Base-by-base conservation (phyloP, 2,888 invertebrate genomes). In the Pandemis heparana region DNA sequence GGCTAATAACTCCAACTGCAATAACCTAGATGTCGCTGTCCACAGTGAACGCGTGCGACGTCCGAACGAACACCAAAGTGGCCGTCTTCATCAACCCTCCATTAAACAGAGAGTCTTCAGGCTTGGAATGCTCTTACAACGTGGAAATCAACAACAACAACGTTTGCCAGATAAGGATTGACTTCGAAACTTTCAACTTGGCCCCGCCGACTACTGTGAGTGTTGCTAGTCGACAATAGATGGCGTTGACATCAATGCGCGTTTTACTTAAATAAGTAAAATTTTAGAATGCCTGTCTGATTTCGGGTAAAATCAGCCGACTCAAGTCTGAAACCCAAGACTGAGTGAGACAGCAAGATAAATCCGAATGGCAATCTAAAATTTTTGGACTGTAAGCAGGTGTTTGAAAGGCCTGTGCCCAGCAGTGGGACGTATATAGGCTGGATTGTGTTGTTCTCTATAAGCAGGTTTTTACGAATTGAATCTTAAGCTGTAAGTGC, bases 151-250 rank as follows among this genome's bases (percentile, higher is more conserved):
- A 95, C 76, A 96, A 95, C 80, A 92, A 94, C 78, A 95, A 95
- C 62, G 94, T 96, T 7, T 96, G 96, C 77, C 96, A 96, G 81
- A 89, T 96, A 86, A 92, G 95, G 72, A 91, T 96, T 3, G 96
- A 96, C 83, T 95, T 96, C 73, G 95, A 95, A 75, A 92, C 94
- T 16, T 95, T 96, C 81, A 92, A 92, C 75, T 82, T 95, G 1
- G 95, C 95, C 0, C 92, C 91, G 0, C 95, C 92, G 1, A 92
- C 91, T 5, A 92, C 91, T 38, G 94, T 94, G 14, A 89, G 69
- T 63, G 46, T 14, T n/a, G 41, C 51, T 61, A 67, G 12, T 51
- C 14, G 16, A 61, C 43, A 38, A 51, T 10, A 73, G 69, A 62
- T 66, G 66, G 65, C 67, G 43, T 6, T 59, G 4, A 56, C 10